phyloP scores from a whole-genome alignment of 2,888 invertebrate species.

The Desoria tigrina region DNA sequence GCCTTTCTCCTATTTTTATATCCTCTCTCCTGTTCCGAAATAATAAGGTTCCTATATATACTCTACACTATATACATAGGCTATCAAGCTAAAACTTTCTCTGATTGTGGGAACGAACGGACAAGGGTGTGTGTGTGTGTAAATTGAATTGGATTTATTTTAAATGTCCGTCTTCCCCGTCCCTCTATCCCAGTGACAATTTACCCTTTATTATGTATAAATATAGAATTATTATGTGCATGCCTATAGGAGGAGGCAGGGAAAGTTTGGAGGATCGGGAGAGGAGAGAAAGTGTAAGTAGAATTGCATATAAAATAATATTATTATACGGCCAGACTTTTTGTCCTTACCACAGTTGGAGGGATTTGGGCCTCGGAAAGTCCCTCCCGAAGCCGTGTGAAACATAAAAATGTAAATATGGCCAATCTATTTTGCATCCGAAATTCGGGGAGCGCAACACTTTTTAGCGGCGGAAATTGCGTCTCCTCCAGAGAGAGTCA shows the following conservation, averaged over 20 bases:
- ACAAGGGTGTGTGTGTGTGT: constrained; percentile 32
- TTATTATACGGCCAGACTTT: no score
- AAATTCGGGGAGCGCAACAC: constrained; percentile 46
- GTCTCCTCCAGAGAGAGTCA: constrained; percentile 20
- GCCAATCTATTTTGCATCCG: constrained; percentile 52
- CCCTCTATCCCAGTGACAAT: constrained; percentile 40
- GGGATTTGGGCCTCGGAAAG: constrained; percentile 18
- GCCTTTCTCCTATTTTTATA: no score
- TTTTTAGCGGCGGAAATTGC: constrained; percentile 48
- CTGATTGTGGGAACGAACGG: constrained; percentile 21
- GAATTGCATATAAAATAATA: no score
- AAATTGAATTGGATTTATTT: constrained; percentile 54
- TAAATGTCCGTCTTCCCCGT: constrained; percentile 46
- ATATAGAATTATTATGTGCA: no score
- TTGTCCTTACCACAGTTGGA: constrained; percentile 1
- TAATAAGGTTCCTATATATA: constrained; percentile 9
- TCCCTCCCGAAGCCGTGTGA: constrained; percentile 28
- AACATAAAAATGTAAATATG: constrained; percentile 52
- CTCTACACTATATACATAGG: not conserved
- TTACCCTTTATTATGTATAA: constrained; percentile 25
- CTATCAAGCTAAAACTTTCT: no score
- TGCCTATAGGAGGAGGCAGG: not conserved
- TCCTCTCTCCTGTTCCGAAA: constrained; percentile 10
- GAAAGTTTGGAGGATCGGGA: constrained; percentile 8
- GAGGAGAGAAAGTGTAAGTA: no score